These are phyloP conservation scores for Helogale parvula DNA, from an alignment of 2,113 vertebrate species.

Conservation along the genomic window DNA sequence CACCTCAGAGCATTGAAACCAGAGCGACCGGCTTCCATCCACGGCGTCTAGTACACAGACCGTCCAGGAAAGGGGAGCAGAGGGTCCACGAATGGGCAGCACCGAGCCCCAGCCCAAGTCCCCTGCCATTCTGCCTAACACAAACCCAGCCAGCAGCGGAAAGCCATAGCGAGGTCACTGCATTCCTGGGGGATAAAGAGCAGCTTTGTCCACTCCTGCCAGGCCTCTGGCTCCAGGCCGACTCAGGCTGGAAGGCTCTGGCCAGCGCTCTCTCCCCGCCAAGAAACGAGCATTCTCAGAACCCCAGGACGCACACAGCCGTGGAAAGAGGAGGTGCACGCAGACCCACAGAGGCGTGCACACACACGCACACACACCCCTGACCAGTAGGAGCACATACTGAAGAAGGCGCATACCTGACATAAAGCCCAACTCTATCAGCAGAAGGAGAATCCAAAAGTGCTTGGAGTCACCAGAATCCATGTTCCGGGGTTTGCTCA, in stretches of 20 bases:
- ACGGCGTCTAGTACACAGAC: not conserved
- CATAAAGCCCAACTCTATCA: not conserved
- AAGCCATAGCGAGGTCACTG: slow-evolving; percentile 66
- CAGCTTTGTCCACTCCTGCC: slow-evolving; percentile 60
- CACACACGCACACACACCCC: not conserved
- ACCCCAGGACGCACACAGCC: not conserved
- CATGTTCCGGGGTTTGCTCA: not conserved
- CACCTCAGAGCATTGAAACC: not conserved
- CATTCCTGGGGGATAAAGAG: slow-evolving; percentile 65
- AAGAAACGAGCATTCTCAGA: slow-evolving; percentile 18
- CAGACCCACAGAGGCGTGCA: not conserved
- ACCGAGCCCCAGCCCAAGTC: not conserved
- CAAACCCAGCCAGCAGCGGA: slow-evolving; percentile 32
- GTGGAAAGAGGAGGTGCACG: not conserved
- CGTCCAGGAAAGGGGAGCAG: not conserved
- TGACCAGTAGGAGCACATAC: not conserved
- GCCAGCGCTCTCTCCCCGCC: not conserved
- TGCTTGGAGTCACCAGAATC: not conserved
- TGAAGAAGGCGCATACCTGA: not conserved
- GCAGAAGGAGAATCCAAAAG: not conserved
- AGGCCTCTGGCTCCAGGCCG: slow-evolving; percentile 38
- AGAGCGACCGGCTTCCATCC: not conserved
- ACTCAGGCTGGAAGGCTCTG: slow-evolving; percentile 11
- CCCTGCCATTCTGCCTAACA: not conserved
- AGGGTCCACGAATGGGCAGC: not conserved